Percentiles rank a stretch among this genome's conserved stretches.
Conservation (phyloP, 2,888 invertebrate species). For the Nycteola revayana region DNA sequence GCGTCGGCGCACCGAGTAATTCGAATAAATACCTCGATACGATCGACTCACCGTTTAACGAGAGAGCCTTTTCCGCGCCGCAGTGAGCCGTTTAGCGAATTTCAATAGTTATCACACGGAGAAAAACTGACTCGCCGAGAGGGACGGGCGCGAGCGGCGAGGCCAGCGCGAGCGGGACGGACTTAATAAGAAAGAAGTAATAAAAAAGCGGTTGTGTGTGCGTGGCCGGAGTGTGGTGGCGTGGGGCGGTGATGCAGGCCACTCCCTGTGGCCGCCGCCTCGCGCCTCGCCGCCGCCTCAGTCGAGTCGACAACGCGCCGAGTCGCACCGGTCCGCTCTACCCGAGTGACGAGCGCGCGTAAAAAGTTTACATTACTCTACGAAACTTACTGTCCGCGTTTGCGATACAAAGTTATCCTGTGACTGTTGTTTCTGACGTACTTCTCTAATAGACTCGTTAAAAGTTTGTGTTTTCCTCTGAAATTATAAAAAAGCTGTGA, state of each 20-base stretch:
- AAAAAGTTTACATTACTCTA: constrained; percentile 69
- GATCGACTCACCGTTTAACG: constrained; percentile 79
- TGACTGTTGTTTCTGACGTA: constrained; percentile 24
- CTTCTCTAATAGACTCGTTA: constrained; percentile 18
- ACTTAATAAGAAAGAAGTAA: constrained; percentile 77
- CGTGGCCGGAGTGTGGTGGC: constrained; percentile 78
- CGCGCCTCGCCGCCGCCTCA: constrained; percentile 68
- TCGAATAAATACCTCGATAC: constrained; percentile 76
- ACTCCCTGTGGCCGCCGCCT: constrained; percentile 74
- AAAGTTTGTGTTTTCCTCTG: constrained; percentile 38
- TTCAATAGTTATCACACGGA: constrained; percentile 81
- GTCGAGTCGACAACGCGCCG: constrained; percentile 71
- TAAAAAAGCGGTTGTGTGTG: constrained; percentile 79
- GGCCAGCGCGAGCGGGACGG: constrained; percentile 66
- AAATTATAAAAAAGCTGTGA: constrained; percentile 29
- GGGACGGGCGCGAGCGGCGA: constrained; percentile 53
- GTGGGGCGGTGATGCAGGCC: constrained; percentile 77
- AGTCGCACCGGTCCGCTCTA: constrained; percentile 67
- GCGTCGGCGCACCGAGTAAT: constrained; percentile 61
- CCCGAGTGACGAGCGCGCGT: constrained; percentile 59
- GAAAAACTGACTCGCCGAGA: constrained; percentile 72
- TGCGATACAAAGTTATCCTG: constrained; percentile 36
- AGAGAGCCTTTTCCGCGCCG: constrained; percentile 79
- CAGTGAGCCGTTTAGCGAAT: constrained; percentile 81
- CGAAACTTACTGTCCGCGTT: constrained; percentile 64